Percentiles rank a stretch among this genome's conserved stretches.
These are phyloP conservation scores for Crocodylus rhombifer DNA, from an alignment of 2,797 vertebrate species.

Conservation along the genomic window DNA sequence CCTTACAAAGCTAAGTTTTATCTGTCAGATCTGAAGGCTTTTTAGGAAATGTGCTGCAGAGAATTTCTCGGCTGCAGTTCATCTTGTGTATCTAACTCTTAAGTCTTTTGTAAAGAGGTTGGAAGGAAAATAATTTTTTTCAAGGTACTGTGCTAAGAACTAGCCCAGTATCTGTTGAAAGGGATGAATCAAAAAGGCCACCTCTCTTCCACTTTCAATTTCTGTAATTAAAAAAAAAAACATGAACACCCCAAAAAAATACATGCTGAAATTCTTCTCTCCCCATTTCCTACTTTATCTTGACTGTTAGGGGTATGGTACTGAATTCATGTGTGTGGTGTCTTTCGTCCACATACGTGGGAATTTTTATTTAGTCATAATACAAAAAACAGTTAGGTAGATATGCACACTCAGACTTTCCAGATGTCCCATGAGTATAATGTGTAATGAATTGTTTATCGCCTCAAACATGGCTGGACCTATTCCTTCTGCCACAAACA, in stretches of 20 bases:
- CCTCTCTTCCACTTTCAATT: conserved; percentile 43
- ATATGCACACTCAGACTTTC: not conserved
- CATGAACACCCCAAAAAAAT: conserved; percentile 6
- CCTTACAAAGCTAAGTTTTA: conserved; percentile 37
- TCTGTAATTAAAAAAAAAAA: not conserved
- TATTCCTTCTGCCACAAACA: not conserved
- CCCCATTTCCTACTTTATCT: not conserved
- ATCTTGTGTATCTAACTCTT: conserved; percentile 6
- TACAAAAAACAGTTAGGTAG: not conserved
- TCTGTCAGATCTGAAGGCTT: conserved; percentile 10
- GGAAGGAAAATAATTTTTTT: conserved; percentile 28
- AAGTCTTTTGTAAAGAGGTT: conserved; percentile 60
- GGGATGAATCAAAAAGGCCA: conserved; percentile 22
- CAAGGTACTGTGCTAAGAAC: conserved; percentile 9
- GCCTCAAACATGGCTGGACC: not conserved
- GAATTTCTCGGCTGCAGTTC: conserved; percentile 37
- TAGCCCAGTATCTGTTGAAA: not conserved
- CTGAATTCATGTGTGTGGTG: conserved; percentile 2
- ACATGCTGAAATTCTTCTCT: not conserved
- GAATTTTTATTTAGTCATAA: not conserved
- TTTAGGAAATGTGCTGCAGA: conserved; percentile 53
- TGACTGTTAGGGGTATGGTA: conserved; percentile 19
- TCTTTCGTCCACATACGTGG: not conserved
- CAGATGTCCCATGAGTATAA: not conserved
- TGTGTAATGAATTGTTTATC: not conserved